Conservation (phyloP, 2,888 invertebrate species). For the Dynastes hyllus region DNA sequence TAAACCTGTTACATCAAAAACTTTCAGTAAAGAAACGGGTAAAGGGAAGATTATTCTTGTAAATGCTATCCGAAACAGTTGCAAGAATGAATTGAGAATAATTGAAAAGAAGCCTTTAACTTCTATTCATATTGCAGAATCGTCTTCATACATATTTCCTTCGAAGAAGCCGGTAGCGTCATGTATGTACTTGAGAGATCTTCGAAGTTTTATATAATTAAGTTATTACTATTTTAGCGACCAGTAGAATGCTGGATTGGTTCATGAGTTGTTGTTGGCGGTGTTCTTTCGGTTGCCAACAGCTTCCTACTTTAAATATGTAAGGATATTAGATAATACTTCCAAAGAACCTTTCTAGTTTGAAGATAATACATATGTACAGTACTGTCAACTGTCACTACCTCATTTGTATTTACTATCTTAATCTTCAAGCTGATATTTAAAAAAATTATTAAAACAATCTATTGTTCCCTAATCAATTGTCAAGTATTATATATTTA, state of each 20-base stretch:
- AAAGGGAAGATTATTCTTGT: background rate
- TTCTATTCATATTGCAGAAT: constrained; percentile 40
- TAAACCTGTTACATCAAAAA: background rate
- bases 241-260: constrained; percentile 60
- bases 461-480: too few species aligned
- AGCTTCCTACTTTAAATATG: constrained; percentile 57
- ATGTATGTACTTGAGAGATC: constrained; percentile 38
- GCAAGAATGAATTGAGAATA: constrained; percentile 8
- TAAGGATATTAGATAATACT: constrained; percentile 24
- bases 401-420: too few species aligned
- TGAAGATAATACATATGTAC: too few species aligned
- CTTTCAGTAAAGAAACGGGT: background rate
- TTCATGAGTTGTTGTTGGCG: constrained; percentile 64
- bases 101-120: constrained; percentile 13
- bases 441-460: background rate
- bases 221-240: constrained; percentile 51
- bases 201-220: background rate
- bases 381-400: too few species aligned
- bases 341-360: too few species aligned
- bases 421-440: background rate
- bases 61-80: background rate
- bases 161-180: constrained; percentile 37
- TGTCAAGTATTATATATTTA: too few species aligned
- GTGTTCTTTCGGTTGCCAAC: constrained; percentile 64
- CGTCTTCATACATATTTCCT: constrained; percentile 48